These are phyloP conservation scores for Ochotona curzoniae DNA, from an alignment of 2,113 vertebrate species.

Conservation along the genomic window DNA sequence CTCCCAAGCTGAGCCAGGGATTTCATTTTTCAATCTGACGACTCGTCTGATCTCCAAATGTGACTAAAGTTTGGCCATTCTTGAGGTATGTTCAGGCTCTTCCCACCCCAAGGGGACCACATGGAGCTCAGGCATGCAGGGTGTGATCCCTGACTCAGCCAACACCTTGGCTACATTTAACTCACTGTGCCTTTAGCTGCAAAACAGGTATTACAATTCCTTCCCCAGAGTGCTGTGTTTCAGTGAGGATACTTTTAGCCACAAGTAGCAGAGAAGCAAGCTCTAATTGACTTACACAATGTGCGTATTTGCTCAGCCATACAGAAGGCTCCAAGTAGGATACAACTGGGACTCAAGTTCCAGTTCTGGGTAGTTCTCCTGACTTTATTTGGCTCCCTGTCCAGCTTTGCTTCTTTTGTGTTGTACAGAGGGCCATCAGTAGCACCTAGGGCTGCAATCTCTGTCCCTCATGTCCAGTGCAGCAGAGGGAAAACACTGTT, in stretches of 20 bases:
- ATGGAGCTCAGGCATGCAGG: background rate
- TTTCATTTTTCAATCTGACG: background rate
- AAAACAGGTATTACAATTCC: background rate
- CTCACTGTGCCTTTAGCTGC: background rate
- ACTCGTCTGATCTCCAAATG: background rate
- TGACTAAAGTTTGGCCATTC: background rate
- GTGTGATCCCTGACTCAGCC: background rate
- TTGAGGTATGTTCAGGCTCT: background rate
- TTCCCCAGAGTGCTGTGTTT: background rate
- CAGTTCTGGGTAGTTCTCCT: background rate
- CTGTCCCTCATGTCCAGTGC: background rate
- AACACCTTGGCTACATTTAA: conserved; percentile 3
- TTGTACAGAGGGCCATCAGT: background rate
- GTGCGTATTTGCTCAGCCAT: conserved; percentile 40
- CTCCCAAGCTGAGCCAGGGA: background rate
- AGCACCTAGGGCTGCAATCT: background rate
- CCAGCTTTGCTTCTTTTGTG: background rate
- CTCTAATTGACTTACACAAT: conserved; percentile 19
- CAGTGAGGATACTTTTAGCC: conserved; percentile 49
- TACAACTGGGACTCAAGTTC: background rate
- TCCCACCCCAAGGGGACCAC: background rate
- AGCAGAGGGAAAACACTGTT: background rate
- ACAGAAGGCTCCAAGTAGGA: background rate
- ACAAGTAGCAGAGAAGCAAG: conserved; percentile 40
- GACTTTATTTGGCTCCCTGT: background rate